phyloP scores from a whole-genome alignment of 92 coral and sea anemone genomes.

The Muricea muricata region DNA sequence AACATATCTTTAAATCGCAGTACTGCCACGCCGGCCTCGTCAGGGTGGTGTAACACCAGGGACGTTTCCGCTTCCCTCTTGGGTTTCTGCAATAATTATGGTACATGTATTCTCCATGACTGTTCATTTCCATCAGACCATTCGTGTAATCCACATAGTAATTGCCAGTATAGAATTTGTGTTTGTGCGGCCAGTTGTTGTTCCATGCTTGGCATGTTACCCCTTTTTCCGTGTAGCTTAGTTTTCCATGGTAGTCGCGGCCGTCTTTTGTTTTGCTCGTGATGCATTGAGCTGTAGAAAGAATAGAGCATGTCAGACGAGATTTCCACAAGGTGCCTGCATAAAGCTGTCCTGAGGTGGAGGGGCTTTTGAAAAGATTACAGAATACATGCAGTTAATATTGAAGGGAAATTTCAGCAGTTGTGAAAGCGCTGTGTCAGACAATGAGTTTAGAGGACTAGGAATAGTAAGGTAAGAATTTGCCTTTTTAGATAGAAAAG shows the following conservation, averaged over 20 bases:
- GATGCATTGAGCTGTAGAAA: constrained; percentile 53
- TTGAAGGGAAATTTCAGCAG: too few species aligned
- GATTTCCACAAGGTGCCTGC: too few species aligned
- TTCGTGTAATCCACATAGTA: constrained; percentile 45
- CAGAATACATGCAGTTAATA: too few species aligned
- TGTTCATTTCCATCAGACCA: constrained; percentile 68
- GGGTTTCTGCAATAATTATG: constrained; percentile 97
- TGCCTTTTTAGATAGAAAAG: background rate
- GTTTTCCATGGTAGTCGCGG: constrained; percentile 78
- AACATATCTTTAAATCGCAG: constrained; percentile 84
- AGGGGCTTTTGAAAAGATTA: background rate
- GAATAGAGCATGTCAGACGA: background rate
- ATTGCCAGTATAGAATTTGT: constrained; percentile 55
- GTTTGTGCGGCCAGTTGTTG: constrained; percentile 87
- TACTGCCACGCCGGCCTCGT: constrained; percentile 87
- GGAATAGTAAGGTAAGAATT: too few species aligned
- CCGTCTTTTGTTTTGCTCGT: constrained; percentile 74
- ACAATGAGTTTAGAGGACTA: too few species aligned
- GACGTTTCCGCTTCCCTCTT: constrained; percentile 76
- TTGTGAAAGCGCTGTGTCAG: background rate
- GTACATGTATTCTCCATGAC: background rate
- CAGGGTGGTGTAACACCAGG: constrained; percentile 95
- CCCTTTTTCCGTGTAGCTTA: constrained; percentile 86
- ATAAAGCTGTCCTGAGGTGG: too few species aligned
- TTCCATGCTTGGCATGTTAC: constrained; percentile 94